Conservation (phyloP, 2,113 vertebrate genomes). For the Peromyscus maniculatus region DNA sequence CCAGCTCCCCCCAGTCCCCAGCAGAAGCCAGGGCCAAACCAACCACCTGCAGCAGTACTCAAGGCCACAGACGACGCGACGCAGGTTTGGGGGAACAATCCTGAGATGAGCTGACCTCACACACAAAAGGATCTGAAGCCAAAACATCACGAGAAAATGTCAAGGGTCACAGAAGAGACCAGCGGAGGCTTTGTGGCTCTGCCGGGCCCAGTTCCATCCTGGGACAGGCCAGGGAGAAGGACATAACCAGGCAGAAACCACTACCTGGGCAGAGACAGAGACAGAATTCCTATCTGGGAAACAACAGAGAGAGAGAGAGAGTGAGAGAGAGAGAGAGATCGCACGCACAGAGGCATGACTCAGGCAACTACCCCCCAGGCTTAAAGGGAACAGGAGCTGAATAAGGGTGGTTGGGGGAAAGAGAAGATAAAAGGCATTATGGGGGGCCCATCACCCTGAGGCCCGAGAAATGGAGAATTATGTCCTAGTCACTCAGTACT, state of each 20-base stretch:
- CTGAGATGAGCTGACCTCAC: background rate
- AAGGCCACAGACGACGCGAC: fast-evolving
- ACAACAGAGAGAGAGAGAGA: too few species aligned
- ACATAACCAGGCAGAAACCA: fast-evolving
- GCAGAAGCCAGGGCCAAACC: fast-evolving
- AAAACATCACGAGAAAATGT: background rate
- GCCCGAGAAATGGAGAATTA: fast-evolving
- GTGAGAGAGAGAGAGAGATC: too few species aligned
- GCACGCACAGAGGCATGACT: too few species aligned
- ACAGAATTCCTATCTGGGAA: fast-evolving
- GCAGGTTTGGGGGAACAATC: background rate
- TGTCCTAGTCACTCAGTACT: background rate
- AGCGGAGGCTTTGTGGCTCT: fast-evolving
- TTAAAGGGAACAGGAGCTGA: background rate
- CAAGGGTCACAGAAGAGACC: fast-evolving
- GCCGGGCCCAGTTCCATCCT: fast-evolving
- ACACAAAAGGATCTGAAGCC: background rate
- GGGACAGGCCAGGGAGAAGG: background rate
- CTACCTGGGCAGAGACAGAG: fast-evolving
- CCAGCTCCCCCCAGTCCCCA: background rate
- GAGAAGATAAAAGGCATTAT: too few species aligned
- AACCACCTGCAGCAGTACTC: fast-evolving
- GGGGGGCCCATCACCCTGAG: fast-evolving
- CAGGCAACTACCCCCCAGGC: background rate
- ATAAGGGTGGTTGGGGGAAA: fast-evolving